These are phyloP conservation scores for Cheilosia urbana DNA, from an alignment of 2,888 invertebrate genomes.

Conservation along the genomic window DNA sequence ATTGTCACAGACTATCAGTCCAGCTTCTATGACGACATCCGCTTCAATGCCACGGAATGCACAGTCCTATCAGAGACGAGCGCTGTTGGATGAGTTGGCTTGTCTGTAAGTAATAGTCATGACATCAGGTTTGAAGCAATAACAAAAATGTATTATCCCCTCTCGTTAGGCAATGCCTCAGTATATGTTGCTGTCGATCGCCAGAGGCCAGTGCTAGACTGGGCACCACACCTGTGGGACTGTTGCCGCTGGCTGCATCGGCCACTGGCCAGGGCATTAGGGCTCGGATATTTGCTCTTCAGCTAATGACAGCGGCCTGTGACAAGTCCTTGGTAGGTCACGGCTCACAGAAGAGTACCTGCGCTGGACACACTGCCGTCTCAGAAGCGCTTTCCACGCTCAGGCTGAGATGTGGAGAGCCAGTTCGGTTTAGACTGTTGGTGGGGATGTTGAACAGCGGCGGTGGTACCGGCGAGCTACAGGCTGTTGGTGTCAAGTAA, in stretches of 20 bases:
- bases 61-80: slow-evolving; percentile 89
- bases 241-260: slow-evolving; percentile 93
- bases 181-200: slow-evolving; percentile 91
- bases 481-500: slow-evolving; percentile 90
- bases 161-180: slow-evolving; percentile 89
- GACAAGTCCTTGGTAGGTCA: slow-evolving; percentile 84
- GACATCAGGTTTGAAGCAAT: not conserved
- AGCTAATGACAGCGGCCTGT: slow-evolving; percentile 94
- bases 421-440: slow-evolving; percentile 95
- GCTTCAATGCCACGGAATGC: slow-evolving; percentile 85
- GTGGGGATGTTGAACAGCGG: slow-evolving; percentile 94
- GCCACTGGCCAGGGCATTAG: slow-evolving; percentile 95
- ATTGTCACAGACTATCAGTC: slow-evolving; percentile 89
- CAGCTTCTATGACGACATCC: slow-evolving; percentile 79
- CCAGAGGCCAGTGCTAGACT: slow-evolving; percentile 91
- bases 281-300: slow-evolving; percentile 92
- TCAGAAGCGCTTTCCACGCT: slow-evolving; percentile 96
- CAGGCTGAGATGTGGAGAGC: slow-evolving; percentile 94
- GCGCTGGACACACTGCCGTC: slow-evolving; percentile 92
- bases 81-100: slow-evolving; percentile 93
- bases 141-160: not conserved
- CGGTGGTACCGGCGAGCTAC: slow-evolving; percentile 89
- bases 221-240: slow-evolving; percentile 91
- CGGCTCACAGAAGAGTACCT: slow-evolving; percentile 84
- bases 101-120: slow-evolving; percentile 87